A percentile compares a stretch with the other conserved stretches of the same genome.
phyloP scores from a whole-genome alignment of 2,113 vertebrate genomes.

The Tachysurus vachellii region DNA sequence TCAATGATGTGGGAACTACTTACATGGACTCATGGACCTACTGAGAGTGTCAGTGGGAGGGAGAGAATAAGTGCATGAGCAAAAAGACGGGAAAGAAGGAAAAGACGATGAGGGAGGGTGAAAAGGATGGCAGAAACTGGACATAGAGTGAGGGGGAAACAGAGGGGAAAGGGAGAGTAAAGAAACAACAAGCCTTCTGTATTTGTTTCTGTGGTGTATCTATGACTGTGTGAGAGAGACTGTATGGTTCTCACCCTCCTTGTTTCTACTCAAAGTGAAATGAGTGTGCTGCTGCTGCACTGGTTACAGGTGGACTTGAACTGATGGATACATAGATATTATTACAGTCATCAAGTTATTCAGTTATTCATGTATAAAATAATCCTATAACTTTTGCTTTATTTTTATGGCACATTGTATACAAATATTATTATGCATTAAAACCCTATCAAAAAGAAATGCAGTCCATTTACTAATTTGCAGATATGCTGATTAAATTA shows the following conservation, averaged over 20 bases:
- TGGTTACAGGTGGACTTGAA: conserved; percentile 58
- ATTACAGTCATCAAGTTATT: not conserved
- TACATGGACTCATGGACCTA: conserved; percentile 4
- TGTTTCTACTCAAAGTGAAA: conserved; percentile 73
- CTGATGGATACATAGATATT: not conserved
- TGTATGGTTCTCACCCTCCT: conserved; percentile 18
- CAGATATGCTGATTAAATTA: not conserved
- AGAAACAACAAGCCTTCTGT: conserved; percentile 40
- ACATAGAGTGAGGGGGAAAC: conserved; percentile 12
- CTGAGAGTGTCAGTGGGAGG: not conserved
- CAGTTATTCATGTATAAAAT: not conserved
- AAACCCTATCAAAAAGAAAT: not conserved
- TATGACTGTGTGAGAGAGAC: conserved; percentile 18
- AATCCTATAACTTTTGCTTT: not conserved
- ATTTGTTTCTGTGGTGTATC: conserved; percentile 30
- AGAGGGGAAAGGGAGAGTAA: not conserved
- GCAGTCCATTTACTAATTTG: not conserved
- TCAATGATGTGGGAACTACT: conserved; percentile 16
- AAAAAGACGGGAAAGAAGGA: not conserved
- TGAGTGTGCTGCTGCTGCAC: conserved; percentile 66
- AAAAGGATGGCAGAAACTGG: conserved; percentile 24
- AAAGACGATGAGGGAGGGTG: not conserved
- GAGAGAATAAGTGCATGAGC: not conserved
- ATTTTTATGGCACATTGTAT: not conserved
- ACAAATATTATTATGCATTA: not conserved